phyloP scores from a whole-genome alignment of 2,797 vertebrate species.

The Hafferia zeledoni region DNA sequence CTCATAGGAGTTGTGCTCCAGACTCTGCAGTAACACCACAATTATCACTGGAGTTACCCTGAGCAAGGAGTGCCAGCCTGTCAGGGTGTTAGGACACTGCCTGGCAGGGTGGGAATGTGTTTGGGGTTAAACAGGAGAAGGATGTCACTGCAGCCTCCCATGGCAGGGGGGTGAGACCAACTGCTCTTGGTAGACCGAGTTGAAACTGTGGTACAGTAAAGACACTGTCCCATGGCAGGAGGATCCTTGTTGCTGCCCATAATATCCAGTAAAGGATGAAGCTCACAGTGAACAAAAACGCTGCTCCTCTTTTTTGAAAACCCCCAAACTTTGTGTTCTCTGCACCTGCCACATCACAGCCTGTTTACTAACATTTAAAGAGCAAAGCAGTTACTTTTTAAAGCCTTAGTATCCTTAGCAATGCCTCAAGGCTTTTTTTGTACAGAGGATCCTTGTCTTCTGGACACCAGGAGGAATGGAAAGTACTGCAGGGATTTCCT shows the following conservation, averaged over 20 bases:
- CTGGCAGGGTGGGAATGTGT: not conserved
- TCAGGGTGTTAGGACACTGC: not conserved
- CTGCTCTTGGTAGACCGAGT: not conserved
- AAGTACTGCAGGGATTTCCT: not conserved
- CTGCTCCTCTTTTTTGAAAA: not conserved
- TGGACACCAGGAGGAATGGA: not conserved
- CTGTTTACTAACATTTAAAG: not conserved
- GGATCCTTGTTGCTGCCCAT: not conserved
- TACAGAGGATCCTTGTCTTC: not conserved
- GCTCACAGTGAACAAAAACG: not conserved
- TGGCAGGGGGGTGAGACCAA: not conserved
- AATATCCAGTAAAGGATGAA: not conserved
- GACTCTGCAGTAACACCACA: not conserved
- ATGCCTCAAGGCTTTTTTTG: not conserved
- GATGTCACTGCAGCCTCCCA: not conserved
- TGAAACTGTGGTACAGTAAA: not conserved
- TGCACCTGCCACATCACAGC: not conserved
- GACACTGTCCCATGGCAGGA: not conserved
- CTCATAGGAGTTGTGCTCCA: not conserved
- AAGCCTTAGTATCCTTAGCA: not conserved
- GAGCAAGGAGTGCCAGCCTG: not conserved
- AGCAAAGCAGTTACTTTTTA: not conserved
- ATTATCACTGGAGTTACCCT: fast-evolving
- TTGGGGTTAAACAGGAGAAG: not conserved
- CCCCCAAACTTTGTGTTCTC: not conserved